A percentile compares a stretch with the other conserved stretches of the same genome.
These are phyloP conservation scores for Drosophila villosipedis DNA, from an alignment of 2,888 invertebrate species.

Conservation along the genomic window DNA sequence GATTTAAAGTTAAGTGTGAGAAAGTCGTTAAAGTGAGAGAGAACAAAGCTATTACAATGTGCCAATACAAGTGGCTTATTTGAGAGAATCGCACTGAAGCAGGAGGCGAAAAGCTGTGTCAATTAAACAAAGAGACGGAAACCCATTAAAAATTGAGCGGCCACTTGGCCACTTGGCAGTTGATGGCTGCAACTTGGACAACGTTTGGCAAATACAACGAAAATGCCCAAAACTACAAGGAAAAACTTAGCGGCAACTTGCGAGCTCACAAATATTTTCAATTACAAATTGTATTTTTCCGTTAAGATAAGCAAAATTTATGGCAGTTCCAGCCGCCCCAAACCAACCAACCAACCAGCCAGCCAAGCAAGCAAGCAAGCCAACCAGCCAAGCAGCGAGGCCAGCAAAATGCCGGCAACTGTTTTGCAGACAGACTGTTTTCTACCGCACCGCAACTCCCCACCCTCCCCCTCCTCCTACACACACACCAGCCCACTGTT, in stretches of 20 bases:
- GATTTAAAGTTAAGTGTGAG: neutral
- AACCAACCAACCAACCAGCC: neutral
- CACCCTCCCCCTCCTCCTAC: neutral
- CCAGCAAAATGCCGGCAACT: constrained; percentile 26
- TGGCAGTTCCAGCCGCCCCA: constrained; percentile 60
- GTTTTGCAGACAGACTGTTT: constrained; percentile 23
- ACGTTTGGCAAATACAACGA: constrained; percentile 17
- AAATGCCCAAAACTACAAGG: constrained; percentile 24
- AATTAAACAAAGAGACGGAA: constrained; percentile 62
- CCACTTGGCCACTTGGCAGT: constrained; percentile 47
- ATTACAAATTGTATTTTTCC: constrained; percentile 81
- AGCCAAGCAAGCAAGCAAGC: neutral
- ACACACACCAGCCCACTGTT: neutral
- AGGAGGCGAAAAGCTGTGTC: constrained; percentile 20
- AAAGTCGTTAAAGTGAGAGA: neutral
- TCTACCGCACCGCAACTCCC: neutral
- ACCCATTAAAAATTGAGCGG: constrained; percentile 56
- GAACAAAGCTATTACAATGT: neutral
- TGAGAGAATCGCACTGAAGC: constrained; percentile 6
- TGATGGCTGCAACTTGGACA: constrained; percentile 3
- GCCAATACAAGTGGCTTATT: constrained; percentile 20
- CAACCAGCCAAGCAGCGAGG: neutral
- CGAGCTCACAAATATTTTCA: constrained; percentile 72
- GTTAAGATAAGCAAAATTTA: constrained; percentile 80
- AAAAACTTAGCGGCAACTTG: constrained; percentile 59